Base-by-base conservation (phyloP, 2,797 vertebrate species). In the Silurus lanzhouensis region DNA sequence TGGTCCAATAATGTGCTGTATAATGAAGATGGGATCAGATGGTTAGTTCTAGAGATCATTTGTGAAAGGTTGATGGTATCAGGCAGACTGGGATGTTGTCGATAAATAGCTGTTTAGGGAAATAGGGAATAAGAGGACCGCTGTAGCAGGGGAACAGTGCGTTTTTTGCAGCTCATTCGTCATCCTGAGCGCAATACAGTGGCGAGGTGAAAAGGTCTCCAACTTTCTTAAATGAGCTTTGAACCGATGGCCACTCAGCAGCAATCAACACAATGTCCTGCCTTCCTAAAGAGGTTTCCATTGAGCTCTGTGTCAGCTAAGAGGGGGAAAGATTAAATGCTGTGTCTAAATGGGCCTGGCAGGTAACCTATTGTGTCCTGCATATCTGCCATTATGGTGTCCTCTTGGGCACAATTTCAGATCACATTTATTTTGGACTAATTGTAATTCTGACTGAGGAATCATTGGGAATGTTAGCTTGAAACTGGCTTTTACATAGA, bases 161-260 rank as follows among this genome's bases (percentile, higher is more conserved):
- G 22, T 82, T 89, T 90, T 90, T 87, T 85, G 48, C 19, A 77
- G 85, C 89, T 90, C 87, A 84, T 91, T 90, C 84, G 74, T 92
- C 89, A 90, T 88, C 85, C 52, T 63, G 64, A 78, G 67, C 66
- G 48, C 74, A 74, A 68, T 77, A 77, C 77, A 25, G 48, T 74
- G 63, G 63, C 27, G 75, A 87, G 88, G 88, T 89, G 88, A 87
- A 91, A 89, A 84, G 90, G 84, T 90, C 87, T 84, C 17, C 81
- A 87, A 89, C 84, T 81, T 89, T 89, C 66, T 85, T 85, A 85
- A 87, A 85, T 83, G 84, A 90, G 87, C 89, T 91, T 86, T 88
- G 70, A 90, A 90, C 81, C 66, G 87, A 60, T 66, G 83, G 84
- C 61, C 76, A 86, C 85, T 68, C 44, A 67, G 48, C 86, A 86